Percentiles rank a stretch among this genome's conserved stretches.
phyloP scores from a whole-genome alignment of 2,113 vertebrate genomes.

The Shinisaurus crocodilurus region DNA sequence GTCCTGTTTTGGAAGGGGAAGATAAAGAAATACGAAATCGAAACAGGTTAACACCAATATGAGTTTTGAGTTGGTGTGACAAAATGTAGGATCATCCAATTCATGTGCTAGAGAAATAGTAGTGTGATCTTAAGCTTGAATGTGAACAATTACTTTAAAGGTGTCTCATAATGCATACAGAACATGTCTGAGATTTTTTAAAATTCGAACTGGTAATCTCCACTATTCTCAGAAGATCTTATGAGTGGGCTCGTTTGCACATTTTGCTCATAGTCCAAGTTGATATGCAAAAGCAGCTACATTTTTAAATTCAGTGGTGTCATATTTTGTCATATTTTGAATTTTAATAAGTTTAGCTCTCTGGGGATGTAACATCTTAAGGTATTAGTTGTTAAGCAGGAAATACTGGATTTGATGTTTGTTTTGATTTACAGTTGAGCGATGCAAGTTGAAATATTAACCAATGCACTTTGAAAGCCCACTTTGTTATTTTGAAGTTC shows the following conservation, averaged over 20 bases:
- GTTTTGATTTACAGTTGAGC: neutral
- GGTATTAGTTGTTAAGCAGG: neutral
- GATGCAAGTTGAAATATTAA: neutral
- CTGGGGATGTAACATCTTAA: neutral
- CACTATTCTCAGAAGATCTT: neutral
- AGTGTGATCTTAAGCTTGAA: neutral
- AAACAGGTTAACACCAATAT: neutral
- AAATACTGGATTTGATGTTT: neutral
- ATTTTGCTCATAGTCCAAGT: neutral
- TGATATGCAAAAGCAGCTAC: neutral
- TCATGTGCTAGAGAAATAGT: neutral
- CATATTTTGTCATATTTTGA: neutral
- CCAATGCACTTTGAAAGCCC: neutral
- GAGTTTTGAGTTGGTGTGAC: neutral
- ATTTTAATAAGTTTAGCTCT: neutral
- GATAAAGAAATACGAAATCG: conserved; percentile 8
- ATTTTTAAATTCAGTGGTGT: neutral
- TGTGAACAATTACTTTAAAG: neutral
- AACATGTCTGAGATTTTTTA: neutral
- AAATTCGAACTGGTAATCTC: neutral
- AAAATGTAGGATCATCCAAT: neutral
- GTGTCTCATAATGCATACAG: neutral
- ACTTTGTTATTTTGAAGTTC: neutral
- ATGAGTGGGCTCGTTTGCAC: neutral
- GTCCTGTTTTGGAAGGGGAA: neutral